Base-by-base conservation (phyloP, 2,113 vertebrate genomes). In the Ploceus nigricollis region DNA sequence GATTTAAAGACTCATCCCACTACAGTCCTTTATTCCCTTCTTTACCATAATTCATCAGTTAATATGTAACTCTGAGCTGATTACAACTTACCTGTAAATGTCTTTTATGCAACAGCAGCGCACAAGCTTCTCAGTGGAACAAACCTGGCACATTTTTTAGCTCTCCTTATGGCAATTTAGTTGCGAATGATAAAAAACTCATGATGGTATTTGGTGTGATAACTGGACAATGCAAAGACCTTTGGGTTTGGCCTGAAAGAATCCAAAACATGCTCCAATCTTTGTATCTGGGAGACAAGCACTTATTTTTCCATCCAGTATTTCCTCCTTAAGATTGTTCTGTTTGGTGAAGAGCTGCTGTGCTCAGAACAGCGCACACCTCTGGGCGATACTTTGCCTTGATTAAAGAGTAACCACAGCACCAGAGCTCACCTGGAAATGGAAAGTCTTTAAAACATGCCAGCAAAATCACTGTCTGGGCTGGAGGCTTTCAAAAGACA, bases 281-380 rank as follows among this genome's bases (percentile, higher is more conserved):
- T 95, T 83, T 93, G 53, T 84, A 93, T 80, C 87, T 94, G 80
- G 91, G 72, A 82, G 96, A 92, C 93, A 90, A 96, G 91, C 56
- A 93, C 73, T 94, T 96, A 64, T 95, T 97, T 97, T 95, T 95
- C 93, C 65, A 44, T 76, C 48, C 87, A 94, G 77, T 95, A 94
- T 96, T 96, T 96, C 96, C 91, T 95, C 89, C 95, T 97, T 93
- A 69, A 93, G 91, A 96, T 93, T 96, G 84, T 45, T 97, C 96
- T 90, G 79, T 82, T 81, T 64, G 77, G 57, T 94, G 82, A 95
- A 95, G 80, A 94, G 93, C 78, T 97, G 94, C 37, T 91, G 86
- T 75, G 69, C 65, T 91, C 40, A 2, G 31, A 88, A 7, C 93
- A 89, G 85, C 2, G 35, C 88, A 57, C 94, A 72, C 78, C 89